phyloP scores from a whole-genome alignment of 2,797 vertebrate genomes.

The Lithobates sylvaticus region DNA sequence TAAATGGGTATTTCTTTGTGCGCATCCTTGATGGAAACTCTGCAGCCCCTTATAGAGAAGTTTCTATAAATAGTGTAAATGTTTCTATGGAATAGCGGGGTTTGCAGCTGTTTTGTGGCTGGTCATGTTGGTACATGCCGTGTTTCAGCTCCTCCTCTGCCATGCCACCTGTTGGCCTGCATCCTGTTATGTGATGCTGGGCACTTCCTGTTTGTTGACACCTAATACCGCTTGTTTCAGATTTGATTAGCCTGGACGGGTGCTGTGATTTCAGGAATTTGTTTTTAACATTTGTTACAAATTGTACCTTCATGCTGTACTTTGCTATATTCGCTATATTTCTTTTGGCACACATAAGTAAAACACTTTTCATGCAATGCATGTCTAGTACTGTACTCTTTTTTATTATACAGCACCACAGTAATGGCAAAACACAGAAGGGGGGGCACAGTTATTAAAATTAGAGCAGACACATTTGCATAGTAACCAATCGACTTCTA shows the following conservation, averaged over 20 bases:
- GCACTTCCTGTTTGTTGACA: slow-evolving; percentile 25
- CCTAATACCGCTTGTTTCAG: neutral
- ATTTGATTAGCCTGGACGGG: neutral
- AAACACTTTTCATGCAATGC: no score
- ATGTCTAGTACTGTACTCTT: no score
- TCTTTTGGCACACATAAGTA: no score
- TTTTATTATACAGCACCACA: no score
- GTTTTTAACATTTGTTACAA: neutral
- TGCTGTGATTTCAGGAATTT: neutral
- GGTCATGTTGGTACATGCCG: slow-evolving; percentile 12
- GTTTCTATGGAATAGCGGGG: slow-evolving; percentile 27
- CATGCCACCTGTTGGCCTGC: slow-evolving; percentile 47
- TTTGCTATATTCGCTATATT: neutral
- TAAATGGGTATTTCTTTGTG: slow-evolving; percentile 19
- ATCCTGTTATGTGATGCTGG: slow-evolving; percentile 18
- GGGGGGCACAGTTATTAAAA: no score
- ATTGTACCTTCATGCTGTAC: neutral
- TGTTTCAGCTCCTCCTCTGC: slow-evolving; percentile 2
- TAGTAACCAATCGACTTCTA: no score
- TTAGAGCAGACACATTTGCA: no score
- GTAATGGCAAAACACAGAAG: no score
- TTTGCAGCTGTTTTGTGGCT: slow-evolving; percentile 43
- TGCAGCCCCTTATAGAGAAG: neutral
- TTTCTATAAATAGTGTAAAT: slow-evolving; percentile 38
- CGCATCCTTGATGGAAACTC: neutral